Base-by-base conservation (phyloP, 2,113 vertebrate species). In the Scopus umbretta region DNA sequence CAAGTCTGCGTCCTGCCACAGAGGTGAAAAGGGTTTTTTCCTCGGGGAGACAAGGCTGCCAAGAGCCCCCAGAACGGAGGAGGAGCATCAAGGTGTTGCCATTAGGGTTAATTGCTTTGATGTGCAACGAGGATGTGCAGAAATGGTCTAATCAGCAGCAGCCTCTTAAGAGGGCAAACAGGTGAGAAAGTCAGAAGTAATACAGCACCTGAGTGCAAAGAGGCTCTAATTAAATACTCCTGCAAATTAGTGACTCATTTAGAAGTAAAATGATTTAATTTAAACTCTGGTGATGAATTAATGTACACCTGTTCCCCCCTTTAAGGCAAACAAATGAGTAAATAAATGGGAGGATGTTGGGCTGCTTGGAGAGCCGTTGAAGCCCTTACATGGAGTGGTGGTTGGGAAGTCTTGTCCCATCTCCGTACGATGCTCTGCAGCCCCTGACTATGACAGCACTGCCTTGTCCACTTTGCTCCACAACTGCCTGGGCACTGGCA, bases 221-320 rank as follows among this genome's bases (percentile, higher is more conserved):
- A 97, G 92, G 90, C 82, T 88, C 91, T 97, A 98, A 98, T 97
- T 98, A 98, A 98, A 97, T 96, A 95, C 75, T 96, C 88, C 90
- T 85, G 84, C 84, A 97, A 98, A 98, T 97, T 96, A 98, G 93
- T 50, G 90, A 95, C 92, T 98, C 96, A 96, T 98, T 97, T 98
- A 97, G 97, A 97, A 97, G 95, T 96, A 92, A 97, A 97, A 98
- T 97, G 97, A 96, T 97, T 97, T 97, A 95, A 97, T 97, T 95
- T 96, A 88, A 96, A 95, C 78, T 84, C 88, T 90, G 89, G 66
- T 96, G 95, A 97, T 97, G 97, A 97, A 97, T 98, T 97, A 97
- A 97, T 96, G 95, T 96, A 95, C 97, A 98, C 97, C 97, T 98
- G 97, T 95, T 96, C 92, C 85, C 68, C 81, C 94, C 96, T 95